Evolutionary conservation across 2,113 vertebrate genomes (phyloP), one percentile per base, ranked within the genome.

Genomic region (Rana temporaria): DNA sequence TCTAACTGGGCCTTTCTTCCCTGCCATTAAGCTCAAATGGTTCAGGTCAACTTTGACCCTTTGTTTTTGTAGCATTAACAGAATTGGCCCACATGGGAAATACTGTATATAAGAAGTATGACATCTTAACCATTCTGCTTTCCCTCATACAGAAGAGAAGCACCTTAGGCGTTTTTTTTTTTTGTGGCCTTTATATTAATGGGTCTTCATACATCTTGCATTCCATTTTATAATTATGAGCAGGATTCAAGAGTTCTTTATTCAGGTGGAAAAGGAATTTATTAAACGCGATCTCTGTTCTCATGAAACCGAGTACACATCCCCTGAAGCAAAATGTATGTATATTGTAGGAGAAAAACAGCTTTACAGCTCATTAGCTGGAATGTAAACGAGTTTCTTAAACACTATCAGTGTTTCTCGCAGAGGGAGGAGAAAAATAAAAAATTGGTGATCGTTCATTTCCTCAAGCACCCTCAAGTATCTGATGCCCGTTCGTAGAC

Each of bases 371-470:
- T 82, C 80, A 82, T 82, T 82, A 82, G 80, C 16, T 26, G 1
- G 70, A n/a, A 82, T 82, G 80, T 82, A 82, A 74, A 82, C 65
- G 62, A 66, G 70, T 57, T 82, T 67, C 80, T 82, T 82, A 82
- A 82, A 73, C 70, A 82, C 55, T 74, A 82, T 82, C 80, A 74
- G 80, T 52, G 34, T 34, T 82, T 67, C 71, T 74, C 16, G 32
- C 48, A 16, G 48, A 59, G 60, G 12, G 42, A 48, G 42, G 11
- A 5, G 9, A 48, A 48, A 67, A n/a, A n/a, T n/a, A n/a, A n/a
- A 82, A 62, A 73, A 74, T 66, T 63, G 48, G 42, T 57, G 9
- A 34, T 55, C 19, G 70, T 52, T 57, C 42, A 20, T 74, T 55
- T 32, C n/a, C 56, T 65, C 52, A 7, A 65, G 30, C 26, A 38